Percentiles rank a stretch among this genome's conserved stretches.
Conservation (phyloP, 2,797 vertebrate genomes). For the Thunnus albacares region DNA sequence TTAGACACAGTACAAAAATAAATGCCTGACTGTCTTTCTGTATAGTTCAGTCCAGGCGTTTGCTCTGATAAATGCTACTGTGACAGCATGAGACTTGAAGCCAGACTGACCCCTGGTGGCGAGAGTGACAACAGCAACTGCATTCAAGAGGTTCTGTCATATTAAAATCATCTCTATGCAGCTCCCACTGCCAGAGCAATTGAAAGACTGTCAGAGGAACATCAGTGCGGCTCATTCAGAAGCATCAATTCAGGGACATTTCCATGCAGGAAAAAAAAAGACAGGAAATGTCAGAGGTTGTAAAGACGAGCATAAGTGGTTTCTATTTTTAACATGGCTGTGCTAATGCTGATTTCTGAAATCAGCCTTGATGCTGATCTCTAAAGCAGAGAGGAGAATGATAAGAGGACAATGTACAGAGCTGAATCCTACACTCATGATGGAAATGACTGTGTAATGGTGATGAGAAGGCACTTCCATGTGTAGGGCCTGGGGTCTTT, state of each 20-base stretch:
- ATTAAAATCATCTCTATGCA: constrained; percentile 8
- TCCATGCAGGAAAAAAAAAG: not conserved
- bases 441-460: constrained; percentile 38
- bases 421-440: constrained; percentile 1
- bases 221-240: constrained; percentile 6
- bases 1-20: constrained; percentile 14
- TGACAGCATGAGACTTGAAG: constrained; percentile 52
- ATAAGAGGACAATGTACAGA: constrained; percentile 27
- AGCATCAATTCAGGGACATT: constrained; percentile 1
- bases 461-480: constrained; percentile 37
- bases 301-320: constrained; percentile 10
- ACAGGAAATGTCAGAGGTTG: constrained; percentile 19
- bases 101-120: constrained; percentile 82
- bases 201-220: constrained; percentile 20
- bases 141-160: constrained; percentile 16
- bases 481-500: not conserved
- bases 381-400: constrained; percentile 18
- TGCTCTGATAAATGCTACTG: not conserved
- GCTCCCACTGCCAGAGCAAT: not conserved
- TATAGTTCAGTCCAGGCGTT: constrained; percentile 6
- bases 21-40: constrained; percentile 1
- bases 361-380: constrained; percentile 47
- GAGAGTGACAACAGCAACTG: constrained; percentile 36
- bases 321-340: constrained; percentile 28
- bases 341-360: constrained; percentile 18